phyloP scores from a whole-genome alignment of 2,888 invertebrate genomes.

The Trichogramma dendrolimi region DNA sequence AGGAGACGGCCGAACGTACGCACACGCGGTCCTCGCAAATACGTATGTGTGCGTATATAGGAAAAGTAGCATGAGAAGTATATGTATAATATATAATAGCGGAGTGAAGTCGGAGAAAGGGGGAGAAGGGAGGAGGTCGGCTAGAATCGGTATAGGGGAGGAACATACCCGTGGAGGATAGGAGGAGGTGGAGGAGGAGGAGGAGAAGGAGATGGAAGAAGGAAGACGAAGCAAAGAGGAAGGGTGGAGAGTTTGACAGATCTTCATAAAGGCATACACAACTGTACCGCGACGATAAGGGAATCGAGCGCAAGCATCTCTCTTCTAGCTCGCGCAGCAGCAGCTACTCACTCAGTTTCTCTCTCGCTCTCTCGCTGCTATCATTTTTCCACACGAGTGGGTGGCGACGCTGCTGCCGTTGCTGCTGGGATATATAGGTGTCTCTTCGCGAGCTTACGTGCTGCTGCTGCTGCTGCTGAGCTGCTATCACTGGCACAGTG shows the following conservation, averaged over 20 bases:
- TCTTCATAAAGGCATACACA: slow-evolving; percentile 53
- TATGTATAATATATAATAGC: no score
- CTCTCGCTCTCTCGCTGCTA: slow-evolving; percentile 42
- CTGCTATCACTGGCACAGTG: slow-evolving; percentile 9
- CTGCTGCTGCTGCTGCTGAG: background rate
- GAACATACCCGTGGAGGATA: background rate
- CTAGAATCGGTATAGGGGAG: background rate
- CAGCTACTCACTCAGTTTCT: slow-evolving; percentile 23
- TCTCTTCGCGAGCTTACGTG: background rate
- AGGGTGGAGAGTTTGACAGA: slow-evolving; percentile 48
- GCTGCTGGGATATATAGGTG: slow-evolving; percentile 3
- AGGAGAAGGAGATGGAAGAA: slow-evolving; percentile 19
- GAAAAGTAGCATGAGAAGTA: no score
- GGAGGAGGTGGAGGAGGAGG: slow-evolving; percentile 9
- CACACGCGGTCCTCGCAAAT: no score
- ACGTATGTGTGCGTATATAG: no score
- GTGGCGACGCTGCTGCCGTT: slow-evolving; percentile 21
- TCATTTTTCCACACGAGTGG: slow-evolving; percentile 58
- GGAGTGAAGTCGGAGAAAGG: background rate
- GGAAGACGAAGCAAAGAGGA: slow-evolving; percentile 33
- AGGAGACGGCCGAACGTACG: no score
- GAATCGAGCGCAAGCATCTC: slow-evolving; percentile 50
- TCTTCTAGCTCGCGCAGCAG: slow-evolving; percentile 50
- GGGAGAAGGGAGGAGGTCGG: slow-evolving; percentile 27
- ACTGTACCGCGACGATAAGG: slow-evolving; percentile 51